These are phyloP conservation scores for Petaurus breviceps DNA, from an alignment of 2,113 vertebrate species.

Conservation along the genomic window DNA sequence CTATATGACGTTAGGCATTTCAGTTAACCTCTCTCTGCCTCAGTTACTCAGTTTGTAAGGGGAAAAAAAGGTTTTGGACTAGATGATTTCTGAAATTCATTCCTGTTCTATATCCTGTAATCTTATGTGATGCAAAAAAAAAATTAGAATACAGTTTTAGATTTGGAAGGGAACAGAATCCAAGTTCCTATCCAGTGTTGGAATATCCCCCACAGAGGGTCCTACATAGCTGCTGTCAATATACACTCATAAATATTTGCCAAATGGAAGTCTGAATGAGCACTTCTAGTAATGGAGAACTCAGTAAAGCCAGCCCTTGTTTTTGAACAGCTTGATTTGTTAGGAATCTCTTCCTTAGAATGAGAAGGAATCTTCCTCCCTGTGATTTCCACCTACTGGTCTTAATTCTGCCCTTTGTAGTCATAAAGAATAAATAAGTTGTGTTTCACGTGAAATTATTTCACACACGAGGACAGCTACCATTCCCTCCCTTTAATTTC, in stretches of 20 bases:
- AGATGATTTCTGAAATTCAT: background rate
- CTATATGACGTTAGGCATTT: background rate
- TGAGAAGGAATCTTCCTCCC: background rate
- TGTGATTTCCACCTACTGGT: background rate
- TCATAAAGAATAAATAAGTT: background rate
- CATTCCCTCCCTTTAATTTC: background rate
- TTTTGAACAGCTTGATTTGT: background rate
- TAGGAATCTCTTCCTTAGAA: background rate
- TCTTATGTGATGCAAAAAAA: background rate
- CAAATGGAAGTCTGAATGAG: background rate
- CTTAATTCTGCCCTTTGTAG: background rate
- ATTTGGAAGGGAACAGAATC: background rate
- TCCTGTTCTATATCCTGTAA: background rate
- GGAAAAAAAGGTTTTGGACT: background rate
- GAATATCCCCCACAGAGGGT: background rate
- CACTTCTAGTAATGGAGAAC: background rate
- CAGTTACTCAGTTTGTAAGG: background rate
- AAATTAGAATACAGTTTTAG: background rate
- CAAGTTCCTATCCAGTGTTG: background rate
- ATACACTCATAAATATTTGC: background rate
- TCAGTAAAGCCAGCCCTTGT: background rate
- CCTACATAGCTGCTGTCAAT: background rate
- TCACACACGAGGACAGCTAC: background rate
- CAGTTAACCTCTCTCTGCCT: background rate
- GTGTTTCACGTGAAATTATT: background rate